Evolutionary conservation across 2,888 invertebrate genomes (phyloP), one percentile per base, ranked within the genome.

Genomic region (Netelia fuscicornis): DNA sequence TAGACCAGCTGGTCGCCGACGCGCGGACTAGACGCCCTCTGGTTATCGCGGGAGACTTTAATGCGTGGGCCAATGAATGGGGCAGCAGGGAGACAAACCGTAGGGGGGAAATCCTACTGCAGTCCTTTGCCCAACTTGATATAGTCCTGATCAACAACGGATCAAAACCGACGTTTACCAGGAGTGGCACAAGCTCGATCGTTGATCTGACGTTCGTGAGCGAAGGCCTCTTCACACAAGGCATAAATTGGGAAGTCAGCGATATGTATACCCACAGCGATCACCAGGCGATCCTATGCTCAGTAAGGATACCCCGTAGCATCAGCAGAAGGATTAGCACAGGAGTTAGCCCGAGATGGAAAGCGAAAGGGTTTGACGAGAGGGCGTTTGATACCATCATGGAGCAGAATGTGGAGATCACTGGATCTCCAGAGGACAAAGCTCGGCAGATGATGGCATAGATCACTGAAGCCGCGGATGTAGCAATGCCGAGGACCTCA

Each of bases 31-130:
- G 83, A 13, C 48, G 6, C 11, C 85, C 78, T 0, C 83, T 87
- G 11, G 80, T 84, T 11, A 87, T 88, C n/a, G 87, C 88, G 11
- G 89, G 87, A 0, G 88, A 86, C 65, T 87, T 88, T 60, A 88
- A 88, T 44, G 80, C 85, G 20, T 86, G 85, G 86, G 87, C 87
- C n/a, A 71, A 75, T 0, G 88, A 88, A 37, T 87, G 88, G 89
- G 87, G 87, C 30, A 86, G 85, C 83, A 82, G 81, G 25, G 52
- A 60, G 17, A 89, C 86, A 2, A 86, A 86, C 52, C 52, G 10
- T 9, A 71, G 87, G 44, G 86, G 87, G 9, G 54, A 83, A 54
- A 77, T 86, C 10, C 76, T 88, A 8, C 58, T 83, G 5, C 81
- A 83, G 10, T 79, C 85, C 0, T 17, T 87, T 23, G 13, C 85